phyloP scores from a whole-genome alignment of 1,140 invertebrate genomes.

The Macrocentrus cingulum region DNA sequence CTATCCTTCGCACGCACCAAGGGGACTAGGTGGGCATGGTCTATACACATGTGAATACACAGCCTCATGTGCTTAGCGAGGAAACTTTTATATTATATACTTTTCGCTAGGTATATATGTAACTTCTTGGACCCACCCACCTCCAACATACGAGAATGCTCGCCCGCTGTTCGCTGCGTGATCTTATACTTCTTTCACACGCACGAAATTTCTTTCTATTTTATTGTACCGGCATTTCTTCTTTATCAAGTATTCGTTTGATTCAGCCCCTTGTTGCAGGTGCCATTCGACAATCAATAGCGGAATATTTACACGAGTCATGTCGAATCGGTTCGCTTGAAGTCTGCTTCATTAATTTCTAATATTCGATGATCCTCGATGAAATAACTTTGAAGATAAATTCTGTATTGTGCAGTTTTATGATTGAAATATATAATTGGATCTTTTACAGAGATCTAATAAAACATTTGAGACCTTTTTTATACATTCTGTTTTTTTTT shows the following conservation, averaged over 20 bases:
- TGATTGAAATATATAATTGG: too few relatives aligned
- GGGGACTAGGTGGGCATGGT: conserved; percentile 43
- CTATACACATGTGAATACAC: conserved; percentile 14
- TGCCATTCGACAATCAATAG: not conserved
- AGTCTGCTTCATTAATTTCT: too few relatives aligned
- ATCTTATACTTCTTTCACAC: conserved; percentile 39
- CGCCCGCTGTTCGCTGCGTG: conserved; percentile 31
- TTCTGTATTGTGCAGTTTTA: too few relatives aligned
- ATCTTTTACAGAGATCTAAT: too few relatives aligned
- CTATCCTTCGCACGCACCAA: conserved; percentile 53
- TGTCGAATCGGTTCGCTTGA: too few relatives aligned
- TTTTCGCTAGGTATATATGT: conserved; percentile 14
- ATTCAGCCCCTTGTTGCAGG: not conserved
- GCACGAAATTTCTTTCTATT: conserved; percentile 26
- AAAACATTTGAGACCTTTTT: too few relatives aligned
- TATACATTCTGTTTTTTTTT: too few relatives aligned
- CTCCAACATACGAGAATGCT: conserved; percentile 20
- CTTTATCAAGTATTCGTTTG: conserved; percentile 12
- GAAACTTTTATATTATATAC: conserved; percentile 28
- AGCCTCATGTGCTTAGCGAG: conserved; percentile 27
- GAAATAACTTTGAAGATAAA: too few relatives aligned
- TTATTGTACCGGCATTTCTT: conserved; percentile 6
- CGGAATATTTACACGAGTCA: too few relatives aligned
- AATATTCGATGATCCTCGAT: too few relatives aligned
- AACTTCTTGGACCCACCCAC: conserved; percentile 32